Evolutionary conservation across 2,113 vertebrate species (phyloP).

Genomic region (Trichechus manatus): DNA sequence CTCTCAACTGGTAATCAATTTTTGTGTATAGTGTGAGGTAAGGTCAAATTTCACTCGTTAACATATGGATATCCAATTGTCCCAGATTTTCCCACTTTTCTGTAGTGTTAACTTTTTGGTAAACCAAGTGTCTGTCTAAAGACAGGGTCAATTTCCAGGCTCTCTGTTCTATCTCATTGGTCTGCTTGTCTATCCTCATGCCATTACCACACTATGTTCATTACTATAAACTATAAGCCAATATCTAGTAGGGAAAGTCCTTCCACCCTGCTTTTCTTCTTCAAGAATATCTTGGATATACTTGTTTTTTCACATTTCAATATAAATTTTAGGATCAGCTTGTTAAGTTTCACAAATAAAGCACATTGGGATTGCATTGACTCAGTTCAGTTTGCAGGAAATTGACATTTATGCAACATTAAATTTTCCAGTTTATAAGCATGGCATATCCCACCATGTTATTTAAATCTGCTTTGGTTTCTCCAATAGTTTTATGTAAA

Average conservation of each 20-base stretch:
- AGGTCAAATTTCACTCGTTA: not conserved
- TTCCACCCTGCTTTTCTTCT: not conserved
- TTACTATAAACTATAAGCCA: fast-evolving
- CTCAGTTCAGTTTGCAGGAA: not conserved
- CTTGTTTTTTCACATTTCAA: not conserved
- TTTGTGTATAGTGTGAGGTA: not conserved
- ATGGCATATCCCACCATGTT: not conserved
- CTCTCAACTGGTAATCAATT: too few species aligned
- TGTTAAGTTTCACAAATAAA: not conserved
- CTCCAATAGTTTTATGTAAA: not conserved
- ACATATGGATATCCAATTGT: too few species aligned
- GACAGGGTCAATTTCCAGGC: too few species aligned
- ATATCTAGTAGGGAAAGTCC: not conserved
- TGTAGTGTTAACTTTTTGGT: not conserved
- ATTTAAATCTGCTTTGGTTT: not conserved
- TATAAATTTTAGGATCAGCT: not conserved
- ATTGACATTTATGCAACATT: not conserved
- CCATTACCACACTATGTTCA: too few species aligned
- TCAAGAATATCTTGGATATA: not conserved
- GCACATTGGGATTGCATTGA: not conserved
- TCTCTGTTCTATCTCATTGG: too few species aligned
- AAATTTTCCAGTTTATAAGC: not conserved
- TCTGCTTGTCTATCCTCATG: not conserved
- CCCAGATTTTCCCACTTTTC: not conserved
- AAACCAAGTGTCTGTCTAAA: too few species aligned